Conservation (phyloP, 2,113 vertebrate genomes). For the Apus apus region DNA sequence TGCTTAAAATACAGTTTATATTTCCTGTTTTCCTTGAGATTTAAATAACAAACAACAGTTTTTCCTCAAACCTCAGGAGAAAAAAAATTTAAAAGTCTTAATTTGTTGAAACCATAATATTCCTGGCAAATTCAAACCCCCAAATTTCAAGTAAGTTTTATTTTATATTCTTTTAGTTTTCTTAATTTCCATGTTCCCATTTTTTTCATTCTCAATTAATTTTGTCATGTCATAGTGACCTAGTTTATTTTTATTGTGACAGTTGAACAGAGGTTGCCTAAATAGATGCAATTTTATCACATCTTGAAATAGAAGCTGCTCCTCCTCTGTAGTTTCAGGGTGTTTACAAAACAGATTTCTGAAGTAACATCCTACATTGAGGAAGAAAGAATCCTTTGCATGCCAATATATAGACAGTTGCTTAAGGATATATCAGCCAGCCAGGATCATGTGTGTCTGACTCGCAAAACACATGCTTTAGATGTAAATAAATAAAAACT, state of each 20-base stretch:
- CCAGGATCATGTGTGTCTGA: not conserved
- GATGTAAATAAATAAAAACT: constrained; percentile 43
- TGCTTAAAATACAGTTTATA: not conserved
- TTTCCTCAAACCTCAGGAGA: not conserved
- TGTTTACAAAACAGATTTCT: constrained; percentile 13
- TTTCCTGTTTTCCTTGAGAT: not conserved
- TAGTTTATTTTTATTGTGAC: not conserved
- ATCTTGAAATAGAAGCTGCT: not conserved
- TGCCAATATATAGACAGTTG: constrained; percentile 24
- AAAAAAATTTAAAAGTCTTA: not conserved
- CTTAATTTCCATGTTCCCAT: not conserved
- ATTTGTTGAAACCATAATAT: not conserved
- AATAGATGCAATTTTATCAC: not conserved
- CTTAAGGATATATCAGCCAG: constrained; percentile 52
- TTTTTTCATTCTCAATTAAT: not conserved
- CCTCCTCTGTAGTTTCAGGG: constrained; percentile 6
- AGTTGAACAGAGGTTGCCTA: not conserved
- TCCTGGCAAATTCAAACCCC: not conserved
- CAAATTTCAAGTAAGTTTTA: not conserved
- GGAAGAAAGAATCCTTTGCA: not conserved
- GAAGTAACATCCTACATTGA: not conserved
- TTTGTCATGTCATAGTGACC: not conserved
- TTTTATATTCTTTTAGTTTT: not conserved
- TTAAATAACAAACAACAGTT: not conserved
- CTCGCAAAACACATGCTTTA: constrained; percentile 30